Conservation (phyloP, 2,113 vertebrate species). For the Dendrocopos noguchii region DNA sequence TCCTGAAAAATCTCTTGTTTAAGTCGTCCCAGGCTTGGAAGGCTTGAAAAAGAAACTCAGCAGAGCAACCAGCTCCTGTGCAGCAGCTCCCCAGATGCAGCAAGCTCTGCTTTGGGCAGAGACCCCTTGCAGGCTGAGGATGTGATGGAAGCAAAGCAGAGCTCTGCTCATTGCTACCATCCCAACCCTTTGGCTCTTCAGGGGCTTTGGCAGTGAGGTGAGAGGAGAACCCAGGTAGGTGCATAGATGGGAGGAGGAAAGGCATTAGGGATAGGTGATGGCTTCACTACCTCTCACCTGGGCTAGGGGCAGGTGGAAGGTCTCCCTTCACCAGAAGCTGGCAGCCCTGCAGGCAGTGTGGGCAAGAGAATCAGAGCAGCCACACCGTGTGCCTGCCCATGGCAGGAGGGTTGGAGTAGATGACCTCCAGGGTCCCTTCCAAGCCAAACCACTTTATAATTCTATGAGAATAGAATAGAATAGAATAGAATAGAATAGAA, state of each 20-base stretch:
- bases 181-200: background rate
- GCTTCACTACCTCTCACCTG: background rate
- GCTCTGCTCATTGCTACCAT: fast-evolving
- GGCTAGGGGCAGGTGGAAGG: background rate
- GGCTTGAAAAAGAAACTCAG: background rate
- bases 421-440: too few species aligned
- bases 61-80: background rate
- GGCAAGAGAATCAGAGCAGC: background rate
- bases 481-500: too few species aligned
- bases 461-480: too few species aligned
- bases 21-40: background rate
- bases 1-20: background rate
- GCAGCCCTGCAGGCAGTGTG: fast-evolving
- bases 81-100: background rate
- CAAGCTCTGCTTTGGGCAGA: background rate
- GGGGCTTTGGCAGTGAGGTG: background rate
- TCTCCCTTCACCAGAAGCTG: fast-evolving
- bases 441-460: too few species aligned
- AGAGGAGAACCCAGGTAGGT: fast-evolving
- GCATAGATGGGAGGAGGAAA: background rate
- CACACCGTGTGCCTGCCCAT: too few species aligned
- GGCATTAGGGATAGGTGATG: background rate
- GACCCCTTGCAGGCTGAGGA: background rate
- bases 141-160: background rate
- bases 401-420: too few species aligned